phyloP scores from a whole-genome alignment of 2,888 invertebrate genomes.

The Troides aeacus region DNA sequence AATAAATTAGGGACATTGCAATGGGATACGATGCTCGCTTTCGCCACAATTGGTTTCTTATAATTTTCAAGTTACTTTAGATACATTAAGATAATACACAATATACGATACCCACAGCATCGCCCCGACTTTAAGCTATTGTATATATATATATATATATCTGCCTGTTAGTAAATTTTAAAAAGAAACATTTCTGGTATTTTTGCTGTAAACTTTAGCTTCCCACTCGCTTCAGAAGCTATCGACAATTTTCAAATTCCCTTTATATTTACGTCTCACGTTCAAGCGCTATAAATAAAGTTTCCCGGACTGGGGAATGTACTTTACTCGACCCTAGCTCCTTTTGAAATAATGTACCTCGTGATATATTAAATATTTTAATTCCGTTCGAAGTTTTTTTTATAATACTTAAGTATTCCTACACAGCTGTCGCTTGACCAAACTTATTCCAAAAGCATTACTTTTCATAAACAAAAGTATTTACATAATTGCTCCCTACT shows the following conservation, averaged over 20 bases:
- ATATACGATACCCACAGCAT: too few relatives aligned
- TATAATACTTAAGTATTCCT: neutral
- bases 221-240: neutral
- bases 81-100: too few relatives aligned
- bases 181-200: neutral
- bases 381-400: neutral
- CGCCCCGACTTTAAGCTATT: too few relatives aligned
- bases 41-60: too few relatives aligned
- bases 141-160: too few relatives aligned
- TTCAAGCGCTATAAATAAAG: slow-evolving; percentile 12
- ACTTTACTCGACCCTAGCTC: neutral
- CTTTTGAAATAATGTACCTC: neutral
- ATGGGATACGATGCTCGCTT: too few relatives aligned
- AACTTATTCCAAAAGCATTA: neutral
- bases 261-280: slow-evolving; percentile 10
- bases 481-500: neutral
- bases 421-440: neutral
- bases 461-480: neutral
- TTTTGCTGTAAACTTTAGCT: neutral
- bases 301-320: neutral
- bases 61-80: too few relatives aligned
- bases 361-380: slow-evolving; percentile 1
- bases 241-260: slow-evolving; percentile 1
- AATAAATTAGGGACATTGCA: too few relatives aligned
- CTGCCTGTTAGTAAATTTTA: neutral